Evolutionary conservation across 2,888 invertebrate genomes (phyloP).

Genomic region (Erebia palarica): DNA sequence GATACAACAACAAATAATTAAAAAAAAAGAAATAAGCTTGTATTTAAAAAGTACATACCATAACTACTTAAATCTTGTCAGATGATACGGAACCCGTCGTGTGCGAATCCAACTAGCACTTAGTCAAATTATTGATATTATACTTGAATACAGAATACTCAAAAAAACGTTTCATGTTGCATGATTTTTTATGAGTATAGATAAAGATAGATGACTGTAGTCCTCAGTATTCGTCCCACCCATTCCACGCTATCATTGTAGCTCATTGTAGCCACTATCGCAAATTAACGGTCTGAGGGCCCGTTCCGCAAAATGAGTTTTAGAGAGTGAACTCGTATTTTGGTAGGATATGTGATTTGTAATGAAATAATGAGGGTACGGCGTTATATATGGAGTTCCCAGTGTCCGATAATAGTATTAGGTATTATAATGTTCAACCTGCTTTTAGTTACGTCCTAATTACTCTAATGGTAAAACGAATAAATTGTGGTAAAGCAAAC

Average conservation of each 20-base stretch:
- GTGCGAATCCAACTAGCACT: too few relatives aligned
- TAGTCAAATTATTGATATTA: too few relatives aligned
- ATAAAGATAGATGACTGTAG: conserved; percentile 22
- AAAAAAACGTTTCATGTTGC: neutral
- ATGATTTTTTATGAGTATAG: conserved; percentile 4
- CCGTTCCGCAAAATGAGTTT: conserved; percentile 47
- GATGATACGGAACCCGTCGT: too few relatives aligned
- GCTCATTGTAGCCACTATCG: conserved; percentile 53
- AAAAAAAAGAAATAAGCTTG: too few relatives aligned
- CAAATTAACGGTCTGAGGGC: conserved; percentile 59
- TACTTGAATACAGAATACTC: too few relatives aligned
- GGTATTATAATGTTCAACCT: conserved; percentile 12
- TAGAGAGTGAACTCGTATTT: conserved; percentile 41
- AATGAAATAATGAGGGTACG: conserved; percentile 34
- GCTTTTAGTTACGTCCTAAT: conserved; percentile 6
- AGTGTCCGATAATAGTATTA: conserved; percentile 11
- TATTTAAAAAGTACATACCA: too few relatives aligned
- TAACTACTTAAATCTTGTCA: too few relatives aligned
- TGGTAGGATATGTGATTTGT: conserved; percentile 38
- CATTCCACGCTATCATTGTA: conserved; percentile 50
- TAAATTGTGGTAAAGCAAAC: too few relatives aligned
- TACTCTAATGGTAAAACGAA: neutral
- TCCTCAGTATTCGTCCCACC: conserved; percentile 48
- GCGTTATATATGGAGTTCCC: conserved; percentile 13
- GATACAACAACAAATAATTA: too few relatives aligned